Percentiles rank a stretch among this genome's conserved stretches.
Conservation (phyloP, 2,888 invertebrate species). For the Eurois occulta region DNA sequence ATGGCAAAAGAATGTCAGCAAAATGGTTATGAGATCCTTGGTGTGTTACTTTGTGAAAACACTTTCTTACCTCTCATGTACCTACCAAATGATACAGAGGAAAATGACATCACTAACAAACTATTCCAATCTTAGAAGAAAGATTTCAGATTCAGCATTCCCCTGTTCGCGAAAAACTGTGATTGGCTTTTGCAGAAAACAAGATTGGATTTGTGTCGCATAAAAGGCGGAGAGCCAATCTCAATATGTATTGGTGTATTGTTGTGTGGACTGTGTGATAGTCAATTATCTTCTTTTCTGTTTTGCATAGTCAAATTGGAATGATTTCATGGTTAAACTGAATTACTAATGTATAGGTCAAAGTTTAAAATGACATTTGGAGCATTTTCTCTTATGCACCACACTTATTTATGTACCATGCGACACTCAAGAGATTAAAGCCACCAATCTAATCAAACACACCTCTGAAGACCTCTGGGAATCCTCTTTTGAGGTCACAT, state of each 20-base stretch:
- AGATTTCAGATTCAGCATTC: neutral
- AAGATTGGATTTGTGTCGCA: slow-evolving; percentile 47
- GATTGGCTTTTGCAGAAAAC: slow-evolving; percentile 48
- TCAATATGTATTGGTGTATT: slow-evolving; percentile 26
- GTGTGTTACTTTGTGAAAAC: neutral
- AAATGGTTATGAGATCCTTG: neutral
- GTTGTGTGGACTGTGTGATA: slow-evolving; percentile 34
- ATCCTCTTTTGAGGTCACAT: slow-evolving; percentile 16
- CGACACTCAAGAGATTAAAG: neutral
- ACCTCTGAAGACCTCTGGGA: neutral
- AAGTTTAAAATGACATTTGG: neutral
- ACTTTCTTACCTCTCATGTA: neutral
- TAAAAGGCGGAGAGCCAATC: slow-evolving; percentile 41
- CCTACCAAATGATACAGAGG: neutral
- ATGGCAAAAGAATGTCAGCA: neutral
- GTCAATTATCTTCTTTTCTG: slow-evolving; percentile 21
- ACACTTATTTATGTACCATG: too few species aligned
- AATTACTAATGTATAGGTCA: neutral
- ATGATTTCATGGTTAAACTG: neutral
- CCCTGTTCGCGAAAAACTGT: neutral
- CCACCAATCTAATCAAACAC: slow-evolving; percentile 33
- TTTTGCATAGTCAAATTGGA: slow-evolving; percentile 16
- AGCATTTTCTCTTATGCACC: neutral
- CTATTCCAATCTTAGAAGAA: slow-evolving; percentile 7
- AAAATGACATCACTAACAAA: neutral